Evolutionary conservation across 1,140 invertebrate genomes (phyloP), one percentile per base, ranked within the genome.

Genomic region (Eupeodes corollae): DNA sequence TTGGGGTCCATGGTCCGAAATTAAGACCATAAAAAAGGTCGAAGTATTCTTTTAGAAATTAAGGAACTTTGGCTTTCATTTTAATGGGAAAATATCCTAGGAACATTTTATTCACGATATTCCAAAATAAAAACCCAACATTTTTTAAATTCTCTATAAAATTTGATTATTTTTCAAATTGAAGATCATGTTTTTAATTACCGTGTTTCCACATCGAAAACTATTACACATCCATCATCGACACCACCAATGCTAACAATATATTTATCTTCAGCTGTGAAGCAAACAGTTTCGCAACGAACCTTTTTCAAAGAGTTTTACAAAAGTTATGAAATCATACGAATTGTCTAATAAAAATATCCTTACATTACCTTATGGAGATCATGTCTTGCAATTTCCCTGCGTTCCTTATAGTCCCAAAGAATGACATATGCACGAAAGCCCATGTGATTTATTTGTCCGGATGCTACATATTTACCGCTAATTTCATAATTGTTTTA

Each of bases 371-470:
- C 82, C 74, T 90, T 91, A 65, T 96, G 91, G 11, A 89, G 70
- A 64, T 85, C 81, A 65, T 92, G 79, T 44, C 76, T 79, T 1
- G 76, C 73, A 37, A 84, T 65, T 39, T 80, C 63, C 31, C 67
- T 70, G 49, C 74, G 76, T 35, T 72, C 74, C 8, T 80, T 73
- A 58, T 84, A 93, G 60, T 91, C 79, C 90, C 91, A 96, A 14
- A 96, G 64, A 53, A 91, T 90, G 0, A 90, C 82, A 50, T 76
- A 76, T 6, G 90, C 85, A 75, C 88, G 90, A 62, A 92, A 93
- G 6, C 90, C 91, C 63, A 90, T 87, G 57, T 91, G 82, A 59
- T 86, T 94, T 11, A 87, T 78, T 69, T 93, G 88, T 0, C 91
- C 91, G 10, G 89, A 90, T 16, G 86, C 91, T 32, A 95, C 69